Evolutionary conservation across 2,113 vertebrate genomes (phyloP).

Genomic region (Orientallactaga bullata): DNA sequence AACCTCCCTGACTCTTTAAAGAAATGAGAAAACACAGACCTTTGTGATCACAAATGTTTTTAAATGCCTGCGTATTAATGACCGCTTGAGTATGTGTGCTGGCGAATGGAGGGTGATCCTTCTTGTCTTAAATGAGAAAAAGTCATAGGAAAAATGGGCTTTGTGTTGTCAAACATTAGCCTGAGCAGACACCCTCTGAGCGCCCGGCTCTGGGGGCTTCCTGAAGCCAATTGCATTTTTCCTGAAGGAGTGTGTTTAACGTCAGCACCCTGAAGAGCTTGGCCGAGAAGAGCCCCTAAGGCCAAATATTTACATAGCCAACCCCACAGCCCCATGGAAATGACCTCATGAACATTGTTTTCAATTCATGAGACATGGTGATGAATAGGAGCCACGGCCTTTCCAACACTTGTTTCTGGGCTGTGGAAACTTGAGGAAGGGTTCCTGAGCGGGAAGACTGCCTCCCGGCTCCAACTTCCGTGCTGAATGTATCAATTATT

Average conservation of each 20-base stretch:
- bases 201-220: conserved; percentile 72
- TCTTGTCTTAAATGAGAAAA: conserved; percentile 85
- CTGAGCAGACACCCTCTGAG: conserved; percentile 80
- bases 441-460: not conserved
- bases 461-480: not conserved
- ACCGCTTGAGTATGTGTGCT: conserved; percentile 71
- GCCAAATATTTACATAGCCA: conserved; percentile 84
- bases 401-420: conserved; percentile 47
- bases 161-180: conserved; percentile 84
- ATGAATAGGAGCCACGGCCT: conserved; percentile 61
- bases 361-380: conserved; percentile 63
- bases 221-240: conserved; percentile 81
- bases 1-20: conserved; percentile 66
- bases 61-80: conserved; percentile 82
- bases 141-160: conserved; percentile 84
- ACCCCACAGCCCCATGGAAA: conserved; percentile 76
- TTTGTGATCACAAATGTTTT: conserved; percentile 82
- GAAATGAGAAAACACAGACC: conserved; percentile 81
- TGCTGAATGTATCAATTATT: not conserved
- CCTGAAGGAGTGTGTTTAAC: conserved; percentile 82
- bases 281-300: conserved; percentile 70
- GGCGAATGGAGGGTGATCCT: conserved; percentile 76
- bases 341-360: conserved; percentile 80
- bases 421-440: not conserved
- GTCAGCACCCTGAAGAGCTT: conserved; percentile 80